phyloP scores from a whole-genome alignment of 2,113 vertebrate species.

The Columba livia region DNA sequence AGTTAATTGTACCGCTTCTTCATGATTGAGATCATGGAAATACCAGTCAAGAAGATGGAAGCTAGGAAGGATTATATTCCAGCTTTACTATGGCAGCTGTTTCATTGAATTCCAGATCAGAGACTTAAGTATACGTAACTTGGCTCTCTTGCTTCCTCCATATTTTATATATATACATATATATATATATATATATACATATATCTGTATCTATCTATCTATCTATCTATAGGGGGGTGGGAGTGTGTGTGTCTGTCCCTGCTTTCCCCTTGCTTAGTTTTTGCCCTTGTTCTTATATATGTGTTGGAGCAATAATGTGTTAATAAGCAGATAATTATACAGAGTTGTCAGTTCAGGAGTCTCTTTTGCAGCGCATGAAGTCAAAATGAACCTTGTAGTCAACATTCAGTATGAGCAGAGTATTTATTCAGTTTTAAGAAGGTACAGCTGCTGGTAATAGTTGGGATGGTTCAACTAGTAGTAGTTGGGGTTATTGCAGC shows the following conservation, averaged over 20 bases:
- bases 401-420: not conserved
- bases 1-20: not conserved
- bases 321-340: not conserved
- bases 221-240: too few relatives aligned
- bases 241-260: not conserved
- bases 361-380: not conserved
- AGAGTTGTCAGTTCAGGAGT: not conserved
- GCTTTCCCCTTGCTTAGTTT: not conserved
- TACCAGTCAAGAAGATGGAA: not conserved
- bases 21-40: not conserved
- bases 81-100: not conserved
- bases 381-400: not conserved
- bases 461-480: not conserved
- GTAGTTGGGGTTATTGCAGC: not conserved
- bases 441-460: not conserved
- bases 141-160: not conserved
- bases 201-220: too few relatives aligned
- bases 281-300: not conserved
- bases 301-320: not conserved
- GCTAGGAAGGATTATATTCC: not conserved
- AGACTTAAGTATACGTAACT: not conserved
- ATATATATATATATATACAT: too few relatives aligned
- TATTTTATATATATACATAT: too few relatives aligned
- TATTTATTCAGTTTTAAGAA: not conserved
- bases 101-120: not conserved